Evolutionary conservation across 2,888 invertebrate species (phyloP).

Genomic region (Elmis aenea): DNA sequence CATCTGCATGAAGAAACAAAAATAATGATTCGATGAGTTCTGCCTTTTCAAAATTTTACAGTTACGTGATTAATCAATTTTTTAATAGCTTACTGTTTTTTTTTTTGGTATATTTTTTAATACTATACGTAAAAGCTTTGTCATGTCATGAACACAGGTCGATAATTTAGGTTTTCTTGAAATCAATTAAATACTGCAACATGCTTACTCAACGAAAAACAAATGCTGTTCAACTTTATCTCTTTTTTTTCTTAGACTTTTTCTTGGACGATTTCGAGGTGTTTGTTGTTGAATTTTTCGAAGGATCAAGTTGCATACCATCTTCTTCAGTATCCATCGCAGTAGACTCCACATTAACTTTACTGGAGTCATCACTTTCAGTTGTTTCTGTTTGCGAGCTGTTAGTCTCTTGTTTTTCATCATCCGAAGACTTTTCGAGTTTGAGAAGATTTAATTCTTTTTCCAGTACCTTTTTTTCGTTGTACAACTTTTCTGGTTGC

Average conservation of each 20-base stretch:
- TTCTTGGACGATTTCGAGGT: constrained; percentile 47
- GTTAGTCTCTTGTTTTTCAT: constrained; percentile 51
- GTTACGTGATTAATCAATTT: too few species aligned
- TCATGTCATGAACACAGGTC: too few species aligned
- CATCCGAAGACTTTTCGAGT: constrained; percentile 55
- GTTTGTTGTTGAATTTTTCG: constrained; percentile 28
- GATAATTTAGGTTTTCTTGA: too few species aligned
- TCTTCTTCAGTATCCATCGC: constrained; percentile 41
- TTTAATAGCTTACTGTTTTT: too few species aligned
- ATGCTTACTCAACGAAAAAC: too few species aligned
- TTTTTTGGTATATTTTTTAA: too few species aligned
- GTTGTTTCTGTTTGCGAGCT: constrained; percentile 53
- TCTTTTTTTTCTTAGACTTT: constrained; percentile 59
- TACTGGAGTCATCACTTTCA: constrained; percentile 54
- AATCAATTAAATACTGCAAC: constrained; percentile 16
- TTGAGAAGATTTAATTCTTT: constrained; percentile 28
- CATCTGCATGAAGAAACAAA: too few species aligned
- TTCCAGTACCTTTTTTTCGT: background rate
- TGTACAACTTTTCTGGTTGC: constrained; percentile 14
- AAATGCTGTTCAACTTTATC: too few species aligned
- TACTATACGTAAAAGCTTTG: too few species aligned
- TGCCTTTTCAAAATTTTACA: too few species aligned
- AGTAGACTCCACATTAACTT: constrained; percentile 44
- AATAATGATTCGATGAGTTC: too few species aligned
- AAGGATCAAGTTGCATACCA: constrained; percentile 35